Percentiles rank a stretch among this genome's conserved stretches.
These are phyloP conservation scores for Poecilia picta DNA, from an alignment of 2,797 vertebrate species.

Conservation along the genomic window DNA sequence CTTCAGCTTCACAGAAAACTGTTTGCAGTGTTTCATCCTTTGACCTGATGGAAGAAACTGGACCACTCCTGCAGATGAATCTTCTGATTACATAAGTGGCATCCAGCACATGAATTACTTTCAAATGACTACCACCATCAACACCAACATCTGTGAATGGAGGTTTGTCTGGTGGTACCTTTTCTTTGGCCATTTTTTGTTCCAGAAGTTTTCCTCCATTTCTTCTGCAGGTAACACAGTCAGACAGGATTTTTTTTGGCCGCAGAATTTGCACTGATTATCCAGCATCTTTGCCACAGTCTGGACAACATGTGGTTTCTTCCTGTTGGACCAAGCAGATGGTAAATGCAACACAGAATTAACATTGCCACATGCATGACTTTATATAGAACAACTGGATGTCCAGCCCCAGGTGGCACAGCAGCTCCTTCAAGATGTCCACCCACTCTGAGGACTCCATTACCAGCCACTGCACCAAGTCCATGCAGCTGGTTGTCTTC, in stretches of 20 bases:
- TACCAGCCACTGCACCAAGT: background rate
- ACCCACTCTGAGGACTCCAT: constrained; percentile 1
- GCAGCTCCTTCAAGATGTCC: background rate
- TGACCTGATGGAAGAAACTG: background rate
- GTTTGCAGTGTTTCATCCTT: background rate
- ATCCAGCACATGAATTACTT: background rate
- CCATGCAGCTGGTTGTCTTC: background rate
- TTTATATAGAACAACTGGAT: background rate
- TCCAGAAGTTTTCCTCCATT: background rate
- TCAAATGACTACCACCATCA: background rate
- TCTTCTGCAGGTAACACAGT: background rate
- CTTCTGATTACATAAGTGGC: background rate
- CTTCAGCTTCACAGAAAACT: too few species aligned
- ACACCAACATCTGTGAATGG: background rate
- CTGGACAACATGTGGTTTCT: background rate
- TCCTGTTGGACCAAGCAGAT: background rate
- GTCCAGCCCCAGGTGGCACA: background rate
- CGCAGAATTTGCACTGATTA: constrained; percentile 13
- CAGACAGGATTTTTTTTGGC: background rate
- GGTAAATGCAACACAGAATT: background rate
- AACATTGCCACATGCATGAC: background rate
- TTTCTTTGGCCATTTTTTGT: constrained; percentile 21
- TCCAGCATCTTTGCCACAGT: constrained; percentile 23
- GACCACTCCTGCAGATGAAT: background rate
- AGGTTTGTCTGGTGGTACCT: constrained; percentile 1